A percentile compares a stretch with the other conserved stretches of the same genome.
phyloP scores from a whole-genome alignment of 2,113 vertebrate species.

The Ifrita kowaldi region DNA sequence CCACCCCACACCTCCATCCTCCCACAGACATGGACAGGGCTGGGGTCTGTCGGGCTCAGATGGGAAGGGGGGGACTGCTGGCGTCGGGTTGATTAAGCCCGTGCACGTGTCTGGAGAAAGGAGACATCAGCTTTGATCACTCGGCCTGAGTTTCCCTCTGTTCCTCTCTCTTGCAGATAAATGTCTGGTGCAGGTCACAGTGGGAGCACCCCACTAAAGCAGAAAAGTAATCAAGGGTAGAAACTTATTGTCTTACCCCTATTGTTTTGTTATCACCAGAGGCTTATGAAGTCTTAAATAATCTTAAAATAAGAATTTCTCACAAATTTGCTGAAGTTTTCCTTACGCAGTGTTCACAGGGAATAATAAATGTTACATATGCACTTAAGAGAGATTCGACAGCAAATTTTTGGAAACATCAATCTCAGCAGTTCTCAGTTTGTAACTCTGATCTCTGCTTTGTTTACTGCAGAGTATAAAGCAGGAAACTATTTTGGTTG shows the following conservation, averaged over 20 bases:
- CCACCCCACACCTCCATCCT: conserved; percentile 56
- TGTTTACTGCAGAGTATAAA: not conserved
- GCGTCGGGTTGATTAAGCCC: conserved; percentile 78
- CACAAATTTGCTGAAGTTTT: not conserved
- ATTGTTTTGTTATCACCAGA: not conserved
- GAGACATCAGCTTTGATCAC: conserved; percentile 73
- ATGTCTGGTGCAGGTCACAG: not conserved
- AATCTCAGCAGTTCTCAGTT: not conserved
- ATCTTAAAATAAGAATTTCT: not conserved
- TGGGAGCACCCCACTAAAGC: not conserved
- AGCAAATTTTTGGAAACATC: not conserved
- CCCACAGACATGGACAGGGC: conserved; percentile 16
- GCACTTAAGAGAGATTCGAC: not conserved
- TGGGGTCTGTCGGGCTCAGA: conserved; percentile 69
- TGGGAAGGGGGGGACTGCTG: conserved; percentile 66
- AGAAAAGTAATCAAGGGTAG: not conserved
- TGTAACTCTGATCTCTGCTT: not conserved
- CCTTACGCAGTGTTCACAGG: not conserved
- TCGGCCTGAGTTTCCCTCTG: conserved; percentile 8
- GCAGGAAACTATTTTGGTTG: not conserved
- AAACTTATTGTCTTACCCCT: not conserved
- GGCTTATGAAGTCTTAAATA: not conserved
- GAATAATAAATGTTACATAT: not conserved
- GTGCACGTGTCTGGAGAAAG: conserved; percentile 75
- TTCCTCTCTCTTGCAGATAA: conserved; percentile 10